Conservation (phyloP, 2,113 vertebrate genomes). For the Isichthys henryi region DNA sequence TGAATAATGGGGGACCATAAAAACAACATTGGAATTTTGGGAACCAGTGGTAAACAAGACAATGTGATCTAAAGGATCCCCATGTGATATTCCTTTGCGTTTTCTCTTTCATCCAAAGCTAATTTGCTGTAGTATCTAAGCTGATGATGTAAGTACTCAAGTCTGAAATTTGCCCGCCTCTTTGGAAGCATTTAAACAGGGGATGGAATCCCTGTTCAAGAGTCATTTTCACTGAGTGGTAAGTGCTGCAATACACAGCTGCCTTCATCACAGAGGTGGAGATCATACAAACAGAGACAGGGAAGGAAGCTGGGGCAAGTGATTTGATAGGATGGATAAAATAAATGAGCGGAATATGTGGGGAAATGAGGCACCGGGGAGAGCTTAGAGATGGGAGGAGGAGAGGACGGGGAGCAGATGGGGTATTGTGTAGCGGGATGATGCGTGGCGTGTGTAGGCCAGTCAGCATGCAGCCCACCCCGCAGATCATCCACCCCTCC, state of each 20-base stretch:
- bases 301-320: background rate
- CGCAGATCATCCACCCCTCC: background rate
- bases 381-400: background rate
- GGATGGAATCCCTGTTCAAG: background rate
- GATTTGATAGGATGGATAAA: background rate
- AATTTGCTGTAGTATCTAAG: background rate
- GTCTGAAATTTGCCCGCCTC: background rate
- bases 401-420: background rate
- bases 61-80: background rate
- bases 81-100: background rate
- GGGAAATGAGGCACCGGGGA: background rate
- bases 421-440: background rate
- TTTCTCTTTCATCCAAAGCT: background rate
- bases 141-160: background rate
- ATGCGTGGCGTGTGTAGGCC: background rate
- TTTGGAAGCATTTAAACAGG: background rate
- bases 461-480: background rate
- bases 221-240: background rate
- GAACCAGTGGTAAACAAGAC: background rate
- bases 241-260: background rate
- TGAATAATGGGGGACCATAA: background rate
- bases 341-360: background rate
- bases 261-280: slow-evolving; percentile 9
- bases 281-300: background rate
- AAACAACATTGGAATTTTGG: background rate